Evolutionary conservation across 1,140 invertebrate species (phyloP).

Genomic region (Tetragnatha versicolor): DNA sequence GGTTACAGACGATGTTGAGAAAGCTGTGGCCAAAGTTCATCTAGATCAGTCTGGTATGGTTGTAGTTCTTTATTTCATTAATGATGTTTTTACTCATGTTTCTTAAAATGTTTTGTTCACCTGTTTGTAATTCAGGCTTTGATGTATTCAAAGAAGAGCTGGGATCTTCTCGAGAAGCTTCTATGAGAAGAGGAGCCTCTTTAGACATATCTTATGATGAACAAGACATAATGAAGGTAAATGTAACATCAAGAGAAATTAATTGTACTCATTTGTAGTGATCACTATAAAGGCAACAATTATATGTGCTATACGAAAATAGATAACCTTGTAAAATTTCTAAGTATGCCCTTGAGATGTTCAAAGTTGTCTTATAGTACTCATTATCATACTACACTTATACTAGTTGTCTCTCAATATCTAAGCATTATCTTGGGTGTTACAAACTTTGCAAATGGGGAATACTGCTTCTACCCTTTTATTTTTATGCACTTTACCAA

Average conservation of each 20-base stretch:
- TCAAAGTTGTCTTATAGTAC: too few species aligned
- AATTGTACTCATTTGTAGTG: too few species aligned
- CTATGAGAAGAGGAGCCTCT: slow-evolving; percentile 68
- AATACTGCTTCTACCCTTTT: too few species aligned
- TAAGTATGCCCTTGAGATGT: too few species aligned
- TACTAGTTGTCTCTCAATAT: too few species aligned
- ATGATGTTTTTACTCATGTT: neutral
- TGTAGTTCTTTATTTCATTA: neutral
- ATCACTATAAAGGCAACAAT: too few species aligned
- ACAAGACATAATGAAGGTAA: slow-evolving; percentile 75
- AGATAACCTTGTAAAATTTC: too few species aligned
- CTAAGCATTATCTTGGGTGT: too few species aligned
- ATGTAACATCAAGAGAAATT: slow-evolving; percentile 42
- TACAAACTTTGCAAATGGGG: too few species aligned
- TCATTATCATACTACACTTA: too few species aligned
- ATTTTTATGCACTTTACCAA: too few species aligned
- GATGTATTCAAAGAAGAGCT: slow-evolving; percentile 77
- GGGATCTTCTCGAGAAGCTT: slow-evolving; percentile 70
- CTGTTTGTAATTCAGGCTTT: slow-evolving; percentile 67
- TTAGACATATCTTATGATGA: slow-evolving; percentile 74
- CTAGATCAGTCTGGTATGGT: slow-evolving; percentile 73
- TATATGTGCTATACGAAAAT: too few species aligned
- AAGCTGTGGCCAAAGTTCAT: slow-evolving; percentile 77
- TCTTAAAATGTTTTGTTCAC: neutral
- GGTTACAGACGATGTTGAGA: slow-evolving; percentile 81